These are phyloP conservation scores for Propsilocerus akamusi DNA, from an alignment of 1,140 invertebrate genomes.

Conservation along the genomic window DNA sequence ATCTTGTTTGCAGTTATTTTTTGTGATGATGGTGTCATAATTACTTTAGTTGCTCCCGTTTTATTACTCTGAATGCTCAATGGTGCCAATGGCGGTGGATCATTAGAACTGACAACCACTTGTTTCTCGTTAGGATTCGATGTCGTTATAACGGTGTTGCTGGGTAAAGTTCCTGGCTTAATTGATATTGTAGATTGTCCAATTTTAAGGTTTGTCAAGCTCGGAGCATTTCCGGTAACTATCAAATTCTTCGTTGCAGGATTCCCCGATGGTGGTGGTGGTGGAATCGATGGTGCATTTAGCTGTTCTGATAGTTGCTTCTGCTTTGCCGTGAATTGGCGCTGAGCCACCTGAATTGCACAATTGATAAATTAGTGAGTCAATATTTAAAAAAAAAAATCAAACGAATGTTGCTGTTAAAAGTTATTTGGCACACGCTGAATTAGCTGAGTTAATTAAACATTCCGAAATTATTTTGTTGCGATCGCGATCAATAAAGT, in stretches of 20 bases:
- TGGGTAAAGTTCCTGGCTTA: constrained; percentile 21
- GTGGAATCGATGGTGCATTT: constrained; percentile 19
- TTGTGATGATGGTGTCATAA: constrained; percentile 22
- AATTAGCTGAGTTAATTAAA: too few relatives aligned
- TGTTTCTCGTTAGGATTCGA: constrained; percentile 23
- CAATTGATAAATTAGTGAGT: neutral
- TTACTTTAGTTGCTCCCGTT: constrained; percentile 4
- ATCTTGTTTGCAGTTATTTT: constrained; percentile 20
- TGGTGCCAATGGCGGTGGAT: constrained; percentile 27
- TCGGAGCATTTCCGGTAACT: neutral
- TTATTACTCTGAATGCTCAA: constrained; percentile 29
- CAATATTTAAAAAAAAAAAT: too few relatives aligned
- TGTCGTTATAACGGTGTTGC: constrained; percentile 12
- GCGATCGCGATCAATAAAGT: too few relatives aligned
- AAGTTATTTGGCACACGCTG: too few relatives aligned
- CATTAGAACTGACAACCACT: constrained; percentile 8
- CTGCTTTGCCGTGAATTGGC: constrained; percentile 32
- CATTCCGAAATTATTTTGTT: too few relatives aligned
- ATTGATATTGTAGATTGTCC: constrained; percentile 8
- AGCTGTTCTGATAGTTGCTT: constrained; percentile 34
- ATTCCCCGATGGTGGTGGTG: neutral
- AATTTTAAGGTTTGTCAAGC: constrained; percentile 20
- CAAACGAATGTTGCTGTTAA: neutral
- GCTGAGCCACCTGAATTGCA: constrained; percentile 32
- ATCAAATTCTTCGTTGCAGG: neutral